Evolutionary conservation across 2,888 invertebrate genomes (phyloP), one percentile per base, ranked within the genome.

Genomic region (Parascotia fuliginaria): DNA sequence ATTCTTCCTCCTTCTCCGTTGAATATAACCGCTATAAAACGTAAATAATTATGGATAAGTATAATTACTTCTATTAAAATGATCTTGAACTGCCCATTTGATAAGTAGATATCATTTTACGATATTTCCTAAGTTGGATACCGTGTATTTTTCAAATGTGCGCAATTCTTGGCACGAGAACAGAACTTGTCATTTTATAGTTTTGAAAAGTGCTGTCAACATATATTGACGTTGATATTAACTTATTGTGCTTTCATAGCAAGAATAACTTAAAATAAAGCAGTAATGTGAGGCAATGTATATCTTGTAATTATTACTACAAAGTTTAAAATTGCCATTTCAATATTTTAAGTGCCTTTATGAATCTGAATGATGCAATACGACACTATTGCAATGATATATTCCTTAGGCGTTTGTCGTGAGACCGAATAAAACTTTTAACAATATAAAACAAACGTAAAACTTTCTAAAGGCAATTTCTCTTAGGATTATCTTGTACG

Each of bases 81-180:
- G n/a, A 16, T 9, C n/a, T 16, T 16, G n/a, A 16, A 34, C 16
- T 34, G 16, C 16, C 33, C n/a, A 16, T 34, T 11, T 11, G 15
- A 34, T 34, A 2, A n/a, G 16, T 34, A 16, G n/a, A 34, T 34
- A 34, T 34, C 33, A 22, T 32, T 32, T 32, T 24, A 22, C 31
- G 31, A 41, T 19, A 14, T 38, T 38, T 38, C 3, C 27, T 1
- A 4, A 6, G 36, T 36, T 9, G 9, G 14, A 3, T 27, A 13
- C 2, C 2, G 3, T 38, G 2, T 27, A 28, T 50, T 31, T 43
- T 51, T 48, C 27, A 43, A 49, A 47, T 51, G 12, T 9, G 15
- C 32, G 27, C 11, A 45, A 42, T 45, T 42, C 50, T 55, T 63
- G 59, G 45, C 55, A 52, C 41, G 32, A 9, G 13, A 2, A 3